Evolutionary conservation across 2,888 invertebrate genomes (phyloP).

Genomic region (Nesidiocoris tenuis): DNA sequence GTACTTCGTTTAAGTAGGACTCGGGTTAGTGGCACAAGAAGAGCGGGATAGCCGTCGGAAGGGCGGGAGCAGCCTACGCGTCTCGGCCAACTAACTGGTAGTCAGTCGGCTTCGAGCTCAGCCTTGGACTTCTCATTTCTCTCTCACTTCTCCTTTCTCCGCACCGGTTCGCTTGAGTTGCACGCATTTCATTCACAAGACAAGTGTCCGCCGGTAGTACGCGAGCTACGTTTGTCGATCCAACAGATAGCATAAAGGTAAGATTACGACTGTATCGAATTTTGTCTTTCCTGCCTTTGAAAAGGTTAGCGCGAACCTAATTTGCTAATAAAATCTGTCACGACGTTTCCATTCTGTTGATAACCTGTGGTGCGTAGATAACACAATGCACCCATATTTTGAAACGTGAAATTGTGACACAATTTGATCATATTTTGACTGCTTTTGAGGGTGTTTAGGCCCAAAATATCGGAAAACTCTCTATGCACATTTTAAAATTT

Average conservation of each 20-base stretch:
- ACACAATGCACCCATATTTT: no score
- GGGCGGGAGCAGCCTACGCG: neutral
- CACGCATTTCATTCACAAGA: neutral
- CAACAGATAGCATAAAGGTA: neutral
- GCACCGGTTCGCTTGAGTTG: conserved; percentile 8
- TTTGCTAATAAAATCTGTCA: no score
- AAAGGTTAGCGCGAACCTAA: no score
- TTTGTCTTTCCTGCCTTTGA: no score
- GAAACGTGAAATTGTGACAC: no score
- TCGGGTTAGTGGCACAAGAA: neutral
- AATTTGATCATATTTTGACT: no score
- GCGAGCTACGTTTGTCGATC: neutral
- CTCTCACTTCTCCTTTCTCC: conserved; percentile 19
- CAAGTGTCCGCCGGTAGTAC: neutral
- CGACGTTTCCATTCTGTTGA: no score
- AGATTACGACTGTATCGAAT: no score
- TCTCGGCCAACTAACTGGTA: neutral
- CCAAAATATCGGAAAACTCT: no score
- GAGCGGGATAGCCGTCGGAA: neutral
- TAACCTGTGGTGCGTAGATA: no score
- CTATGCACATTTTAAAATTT: no score
- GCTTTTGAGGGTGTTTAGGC: no score
- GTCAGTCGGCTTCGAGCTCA: conserved; percentile 3
- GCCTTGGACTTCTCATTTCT: conserved; percentile 20
- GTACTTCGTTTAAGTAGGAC: neutral